Percentiles rank a stretch among this genome's conserved stretches.
Conservation (phyloP, 2,888 invertebrate genomes). For the Dolomedes plantarius region DNA sequence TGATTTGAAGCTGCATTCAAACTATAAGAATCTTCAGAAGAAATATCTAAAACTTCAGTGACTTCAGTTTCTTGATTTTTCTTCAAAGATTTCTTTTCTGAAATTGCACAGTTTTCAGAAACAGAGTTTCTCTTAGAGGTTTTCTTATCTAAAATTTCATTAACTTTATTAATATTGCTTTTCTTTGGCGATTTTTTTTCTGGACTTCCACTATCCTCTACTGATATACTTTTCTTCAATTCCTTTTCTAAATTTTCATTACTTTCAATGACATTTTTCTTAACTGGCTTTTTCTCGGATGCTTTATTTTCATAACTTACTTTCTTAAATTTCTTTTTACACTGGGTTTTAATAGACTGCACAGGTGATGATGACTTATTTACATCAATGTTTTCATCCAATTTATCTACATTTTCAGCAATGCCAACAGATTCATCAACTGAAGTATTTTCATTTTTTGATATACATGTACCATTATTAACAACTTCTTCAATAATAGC, state of each 20-base stretch:
- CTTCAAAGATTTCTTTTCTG: not conserved
- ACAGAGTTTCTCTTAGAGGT: not conserved
- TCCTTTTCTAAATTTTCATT: not conserved
- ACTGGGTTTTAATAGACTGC: not conserved
- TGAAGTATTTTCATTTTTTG: not conserved
- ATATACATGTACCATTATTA: not conserved
- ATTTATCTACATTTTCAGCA: not conserved
- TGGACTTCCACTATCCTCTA: not conserved
- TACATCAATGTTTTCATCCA: not conserved
- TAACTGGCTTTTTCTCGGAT: not conserved
- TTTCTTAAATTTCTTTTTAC: conserved; percentile 3
- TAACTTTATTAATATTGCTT: not conserved
- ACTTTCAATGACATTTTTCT: not conserved
- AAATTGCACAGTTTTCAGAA: not conserved
- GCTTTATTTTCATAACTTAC: not conserved
- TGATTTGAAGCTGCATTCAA: not conserved
- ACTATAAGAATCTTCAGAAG: not conserved
- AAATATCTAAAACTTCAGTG: not conserved
- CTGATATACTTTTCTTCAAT: not conserved
- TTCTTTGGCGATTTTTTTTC: not conserved
- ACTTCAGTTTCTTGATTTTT: not conserved
- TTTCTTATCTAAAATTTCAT: not conserved
- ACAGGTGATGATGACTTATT: not conserved
- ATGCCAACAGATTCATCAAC: not conserved
- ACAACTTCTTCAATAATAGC: conserved; percentile 59